Base-by-base conservation (phyloP, 2,113 vertebrate genomes). In the Thalassoma bifasciatum region DNA sequence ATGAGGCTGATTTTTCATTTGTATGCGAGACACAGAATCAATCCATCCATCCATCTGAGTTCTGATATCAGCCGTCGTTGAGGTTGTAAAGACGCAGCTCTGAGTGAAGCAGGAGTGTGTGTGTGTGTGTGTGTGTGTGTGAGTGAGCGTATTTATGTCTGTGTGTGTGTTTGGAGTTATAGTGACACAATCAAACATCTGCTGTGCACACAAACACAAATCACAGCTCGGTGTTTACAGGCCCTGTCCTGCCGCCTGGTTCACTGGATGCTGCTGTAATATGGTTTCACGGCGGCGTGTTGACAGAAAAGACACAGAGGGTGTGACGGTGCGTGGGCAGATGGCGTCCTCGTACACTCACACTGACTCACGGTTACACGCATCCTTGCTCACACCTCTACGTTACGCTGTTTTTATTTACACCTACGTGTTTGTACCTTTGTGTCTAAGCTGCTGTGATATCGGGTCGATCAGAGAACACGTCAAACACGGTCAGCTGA, bases 171-270 rank as follows among this genome's bases (percentile, higher is more conserved):
- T n/a, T 23, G 12, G 19, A 17, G 2, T 71, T 62, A 44, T 36
- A 22, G 67, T 22, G 52, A 72, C 58, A 47, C 71, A 81, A 85
- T 85, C 82, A 85, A 85, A 85, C 80, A 88, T 82, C 77, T 82
- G 84, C 82, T 85, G 75, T 74, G 57, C 69, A 79, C 79, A 72
- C 61, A 71, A 54, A 68, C 50, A 77, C 47, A 85, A 75, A 88
- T 72, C 72, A 85, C 53, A 38, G 51, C 8, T 61, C 30, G 36
- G 60, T 79, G 86, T 81, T 88, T 66, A 66, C 74, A 69, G 71
- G 67, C 60, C 57, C 26, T 13, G 73, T 58, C 64, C 60, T 53
- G 75, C 63, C 64, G 81, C 66, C 10, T 40, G 16, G 34, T 44
- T 56, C 44, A 21, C 57, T 53, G 51, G 17, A 61, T 16, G 70